Evolutionary conservation across 2,797 vertebrate genomes (phyloP).

Genomic region (Tarsius wallacei): DNA sequence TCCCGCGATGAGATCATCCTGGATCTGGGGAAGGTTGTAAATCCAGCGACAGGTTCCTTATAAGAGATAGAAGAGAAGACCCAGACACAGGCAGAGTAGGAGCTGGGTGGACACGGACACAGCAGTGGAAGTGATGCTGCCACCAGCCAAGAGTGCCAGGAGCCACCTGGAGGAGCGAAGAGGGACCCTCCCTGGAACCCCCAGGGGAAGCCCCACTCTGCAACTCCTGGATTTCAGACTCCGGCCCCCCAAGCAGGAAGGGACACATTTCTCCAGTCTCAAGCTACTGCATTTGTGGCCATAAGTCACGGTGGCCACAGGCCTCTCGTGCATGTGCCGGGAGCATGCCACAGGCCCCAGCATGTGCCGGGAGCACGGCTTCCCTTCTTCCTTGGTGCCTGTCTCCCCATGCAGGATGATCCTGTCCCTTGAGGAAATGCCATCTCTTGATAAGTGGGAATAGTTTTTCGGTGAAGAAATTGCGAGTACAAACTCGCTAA

Average conservation of each 20-base stretch:
- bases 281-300: neutral
- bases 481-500: neutral
- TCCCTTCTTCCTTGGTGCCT: too few relatives aligned
- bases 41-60: neutral
- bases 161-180: neutral
- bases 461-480: neutral
- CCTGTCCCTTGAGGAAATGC: slow-evolving; percentile 48
- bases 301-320: too few relatives aligned
- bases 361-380: too few relatives aligned
- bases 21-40: neutral
- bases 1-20: neutral
- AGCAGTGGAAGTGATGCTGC: fast-evolving
- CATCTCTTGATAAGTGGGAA: slow-evolving; percentile 51
- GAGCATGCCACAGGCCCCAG: neutral
- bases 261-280: fast-evolving
- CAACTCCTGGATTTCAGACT: neutral
- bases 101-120: fast-evolving
- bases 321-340: fast-evolving
- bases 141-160: fast-evolving
- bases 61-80: neutral
- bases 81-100: too few relatives aligned
- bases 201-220: fast-evolving
- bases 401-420: neutral
- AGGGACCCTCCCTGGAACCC: neutral
- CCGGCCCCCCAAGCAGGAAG: neutral